Evolutionary conservation across 2,113 vertebrate species (phyloP).

Genomic region (Felis catus): F.catus_Fca126_mat1.0 CM031424.1:68521501-68522000

Average conservation of each 20-base stretch:
- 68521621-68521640: neutral
- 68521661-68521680: neutral
- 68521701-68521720: neutral
- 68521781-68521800: neutral
- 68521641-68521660: neutral
- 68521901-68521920: neutral
- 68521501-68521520: neutral
- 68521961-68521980: neutral
- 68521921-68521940: neutral
- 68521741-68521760: neutral
- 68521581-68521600: neutral
- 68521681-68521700: neutral
- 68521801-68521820: neutral
- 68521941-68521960: neutral
- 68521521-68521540: neutral
- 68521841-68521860: neutral
- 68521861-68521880: neutral
- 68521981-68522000: neutral
- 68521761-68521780: neutral
- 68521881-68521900: neutral
- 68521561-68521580: neutral
- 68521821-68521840: neutral
- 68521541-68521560: neutral
- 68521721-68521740: neutral
- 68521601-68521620: neutral